Evolutionary conservation across 1,140 invertebrate species (phyloP).

Genomic region (Drosophila obscura): DNA sequence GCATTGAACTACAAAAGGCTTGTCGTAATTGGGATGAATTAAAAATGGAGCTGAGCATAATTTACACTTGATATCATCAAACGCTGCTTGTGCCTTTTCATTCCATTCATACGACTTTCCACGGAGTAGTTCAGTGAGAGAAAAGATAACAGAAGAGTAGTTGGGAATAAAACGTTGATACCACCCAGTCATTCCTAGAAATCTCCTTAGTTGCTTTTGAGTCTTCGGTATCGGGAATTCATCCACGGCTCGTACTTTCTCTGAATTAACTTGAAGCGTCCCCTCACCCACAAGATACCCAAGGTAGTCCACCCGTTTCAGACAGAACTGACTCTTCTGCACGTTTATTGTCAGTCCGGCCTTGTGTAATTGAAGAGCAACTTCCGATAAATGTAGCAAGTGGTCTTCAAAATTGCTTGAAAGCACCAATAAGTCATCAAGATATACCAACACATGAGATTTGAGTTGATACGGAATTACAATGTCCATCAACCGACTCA

Average conservation of each 20-base stretch:
- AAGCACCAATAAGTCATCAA: conserved; percentile 37
- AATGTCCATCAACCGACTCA: conserved; percentile 35
- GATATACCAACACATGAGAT: conserved; percentile 39
- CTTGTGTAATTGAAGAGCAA: background rate
- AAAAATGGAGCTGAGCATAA: too few species aligned
- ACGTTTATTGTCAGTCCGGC: conserved; percentile 10
- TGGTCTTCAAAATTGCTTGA: conserved; percentile 14
- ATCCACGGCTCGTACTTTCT: conserved; percentile 35
- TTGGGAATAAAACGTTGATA: too few species aligned
- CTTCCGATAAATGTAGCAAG: background rate
- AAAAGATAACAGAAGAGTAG: too few species aligned
- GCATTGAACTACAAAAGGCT: too few species aligned
- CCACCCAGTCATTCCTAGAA: conserved; percentile 81
- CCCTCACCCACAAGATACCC: conserved; percentile 13
- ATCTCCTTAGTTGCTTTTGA: conserved; percentile 68
- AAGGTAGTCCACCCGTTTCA: conserved; percentile 1
- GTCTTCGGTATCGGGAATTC: conserved; percentile 28
- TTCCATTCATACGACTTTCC: too few species aligned
- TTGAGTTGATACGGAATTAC: conserved; percentile 80
- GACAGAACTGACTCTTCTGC: too few species aligned
- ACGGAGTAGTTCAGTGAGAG: too few species aligned
- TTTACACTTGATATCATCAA: too few species aligned
- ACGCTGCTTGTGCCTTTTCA: too few species aligned
- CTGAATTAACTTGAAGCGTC: conserved; percentile 12
- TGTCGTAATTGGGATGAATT: too few species aligned